Evolutionary conservation across 1,140 invertebrate species (phyloP), one percentile per base, ranked within the genome.

Genomic region (Neoseiulus cucumeris): DNA sequence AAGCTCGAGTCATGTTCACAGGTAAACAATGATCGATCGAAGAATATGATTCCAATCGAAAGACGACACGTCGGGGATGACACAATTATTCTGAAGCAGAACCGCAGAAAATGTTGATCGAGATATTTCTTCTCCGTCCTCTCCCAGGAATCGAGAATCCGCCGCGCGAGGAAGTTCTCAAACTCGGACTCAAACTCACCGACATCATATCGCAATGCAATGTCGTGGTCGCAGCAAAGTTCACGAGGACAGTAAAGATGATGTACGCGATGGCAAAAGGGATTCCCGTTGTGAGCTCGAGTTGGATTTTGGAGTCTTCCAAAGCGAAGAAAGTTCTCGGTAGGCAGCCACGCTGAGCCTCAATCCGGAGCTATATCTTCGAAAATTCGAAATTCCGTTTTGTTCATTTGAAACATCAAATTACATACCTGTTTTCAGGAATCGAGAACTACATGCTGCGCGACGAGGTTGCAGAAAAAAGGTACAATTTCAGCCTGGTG

Each of bases 281-380:
- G 25, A 25, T 59, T 25, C 51, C 51, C 33, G 51, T 59, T 1
- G 17, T 59, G 12, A 25, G 33, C 51, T 33, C 33, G 1, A 59
- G 22, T 14, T 59, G 51, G 51, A 20, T 59, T 14, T 18, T 2
- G 2, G 51, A 59, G 9, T 59, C 51, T 20, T 25, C 17, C 17
- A 25, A 59, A 59, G 51, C 51, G 33, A 59, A 59, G 14, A n/a
- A 25, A 59, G 25, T 59, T 59, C 51, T 59, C 22, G 51, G 51
- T 59, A 25, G n/a, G n/a, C n/a, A 59, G 51, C 7, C 25, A 28
- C 45, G 45, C 17, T 14, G 18, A 47, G 45, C 5, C 14, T 22
- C 33, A 9, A 39, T 39, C 33, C n/a, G 42, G 18, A 20, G 25
- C 25, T 14, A 4, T 39, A 39, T 4, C 33, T 9, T 39, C 4